Conservation (phyloP, 1,140 invertebrate species). For the Pararge aegeria region DNA sequence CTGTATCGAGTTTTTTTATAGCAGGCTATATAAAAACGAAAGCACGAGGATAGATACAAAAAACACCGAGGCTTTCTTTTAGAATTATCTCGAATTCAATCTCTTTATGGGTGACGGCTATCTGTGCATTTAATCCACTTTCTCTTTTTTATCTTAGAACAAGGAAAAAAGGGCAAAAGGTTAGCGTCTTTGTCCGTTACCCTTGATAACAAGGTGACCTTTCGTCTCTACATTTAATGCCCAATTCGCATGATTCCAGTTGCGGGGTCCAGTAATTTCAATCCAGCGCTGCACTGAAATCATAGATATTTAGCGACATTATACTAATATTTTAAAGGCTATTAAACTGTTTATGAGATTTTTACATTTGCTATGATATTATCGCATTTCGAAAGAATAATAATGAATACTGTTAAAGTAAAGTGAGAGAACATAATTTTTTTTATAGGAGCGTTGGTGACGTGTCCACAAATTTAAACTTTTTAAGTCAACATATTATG, state of each 20-base stretch:
- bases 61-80: constrained; percentile 41
- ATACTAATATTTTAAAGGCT: no score
- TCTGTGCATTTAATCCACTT: constrained; percentile 75
- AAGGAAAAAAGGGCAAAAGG: constrained; percentile 56
- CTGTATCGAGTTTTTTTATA: no score
- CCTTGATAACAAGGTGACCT: constrained; percentile 60
- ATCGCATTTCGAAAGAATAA: no score
- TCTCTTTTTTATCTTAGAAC: constrained; percentile 67
- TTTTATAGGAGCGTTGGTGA: no score
- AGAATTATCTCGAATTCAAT: constrained; percentile 61
- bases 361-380: neutral
- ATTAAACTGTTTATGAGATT: no score
- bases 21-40: constrained; percentile 43
- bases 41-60: constrained; percentile 46
- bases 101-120: constrained; percentile 68
- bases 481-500: no score
- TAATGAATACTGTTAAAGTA: no score
- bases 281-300: no score
- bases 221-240: constrained; percentile 61
- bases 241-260: constrained; percentile 12
- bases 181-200: constrained; percentile 55
- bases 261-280: no score
- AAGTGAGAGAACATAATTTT: no score
- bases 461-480: no score
- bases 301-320: neutral